A percentile compares a stretch with the other conserved stretches of the same genome.
Evolutionary conservation across 2,888 invertebrate genomes (phyloP).

Genomic region (Drosophila quinaria): DNA sequence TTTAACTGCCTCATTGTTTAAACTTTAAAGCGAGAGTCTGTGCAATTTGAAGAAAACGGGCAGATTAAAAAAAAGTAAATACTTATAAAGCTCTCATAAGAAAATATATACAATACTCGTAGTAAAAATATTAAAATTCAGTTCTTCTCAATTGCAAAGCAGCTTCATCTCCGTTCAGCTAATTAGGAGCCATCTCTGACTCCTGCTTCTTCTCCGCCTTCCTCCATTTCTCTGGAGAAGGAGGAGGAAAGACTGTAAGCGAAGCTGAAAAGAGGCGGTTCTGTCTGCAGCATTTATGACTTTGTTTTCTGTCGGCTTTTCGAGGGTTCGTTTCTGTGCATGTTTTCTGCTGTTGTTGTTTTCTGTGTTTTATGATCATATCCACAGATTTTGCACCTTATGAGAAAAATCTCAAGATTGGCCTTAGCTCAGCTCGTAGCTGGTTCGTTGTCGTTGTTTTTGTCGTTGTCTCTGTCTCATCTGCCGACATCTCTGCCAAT

Average conservation of each 20-base stretch:
- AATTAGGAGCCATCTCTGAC: constrained; percentile 63
- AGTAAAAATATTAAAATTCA: constrained; percentile 43
- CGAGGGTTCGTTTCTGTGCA: constrained; percentile 67
- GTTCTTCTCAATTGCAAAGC: constrained; percentile 54
- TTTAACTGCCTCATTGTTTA: constrained; percentile 73
- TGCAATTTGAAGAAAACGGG: constrained; percentile 8
- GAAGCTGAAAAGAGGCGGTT: constrained; percentile 60
- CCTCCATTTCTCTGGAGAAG: neutral
- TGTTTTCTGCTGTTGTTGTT: constrained; percentile 59
- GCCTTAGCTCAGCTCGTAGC: constrained; percentile 18
- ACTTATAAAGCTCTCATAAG: constrained; percentile 40
- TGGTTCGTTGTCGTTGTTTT: constrained; percentile 24
- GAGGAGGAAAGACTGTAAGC: neutral
- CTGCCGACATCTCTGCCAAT: constrained; percentile 67
- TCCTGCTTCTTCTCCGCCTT: neutral
- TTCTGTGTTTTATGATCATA: constrained; percentile 70
- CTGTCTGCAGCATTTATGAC: constrained; percentile 52
- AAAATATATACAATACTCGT: constrained; percentile 51
- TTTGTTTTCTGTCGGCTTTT: constrained; percentile 52
- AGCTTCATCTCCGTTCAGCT: constrained; percentile 54
- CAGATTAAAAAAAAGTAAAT: constrained; percentile 1
- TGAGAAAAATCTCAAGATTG: constrained; percentile 74
- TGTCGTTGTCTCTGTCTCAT: constrained; percentile 31
- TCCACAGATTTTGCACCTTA: constrained; percentile 80
- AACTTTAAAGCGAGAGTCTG: constrained; percentile 45